phyloP scores from a whole-genome alignment of 1,140 invertebrate genomes.

The Apis laboriosa region DNA sequence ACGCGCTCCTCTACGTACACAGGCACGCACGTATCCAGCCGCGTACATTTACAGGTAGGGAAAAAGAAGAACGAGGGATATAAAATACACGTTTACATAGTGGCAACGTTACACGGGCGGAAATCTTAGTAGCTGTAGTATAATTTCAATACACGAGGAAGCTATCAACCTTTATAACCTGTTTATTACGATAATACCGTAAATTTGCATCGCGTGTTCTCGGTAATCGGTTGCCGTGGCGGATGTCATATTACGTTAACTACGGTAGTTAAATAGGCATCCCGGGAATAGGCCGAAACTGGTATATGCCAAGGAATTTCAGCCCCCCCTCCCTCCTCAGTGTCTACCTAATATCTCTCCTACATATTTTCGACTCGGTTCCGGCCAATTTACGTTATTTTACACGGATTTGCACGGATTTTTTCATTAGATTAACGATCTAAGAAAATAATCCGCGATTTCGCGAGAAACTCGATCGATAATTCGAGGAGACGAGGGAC shows the following conservation, averaged over 20 bases:
- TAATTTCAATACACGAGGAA: conserved; percentile 70
- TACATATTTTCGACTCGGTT: no score
- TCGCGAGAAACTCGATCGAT: no score
- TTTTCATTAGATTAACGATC: no score
- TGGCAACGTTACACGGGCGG: conserved; percentile 4
- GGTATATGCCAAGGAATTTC: conserved; percentile 54
- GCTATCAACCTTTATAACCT: conserved; percentile 74
- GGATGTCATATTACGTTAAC: conserved; percentile 69
- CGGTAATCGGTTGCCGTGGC: conserved; percentile 63
- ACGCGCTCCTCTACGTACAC: conserved; percentile 56
- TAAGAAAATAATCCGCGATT: no score
- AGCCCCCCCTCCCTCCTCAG: background rate
- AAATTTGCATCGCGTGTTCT: conserved; percentile 72
- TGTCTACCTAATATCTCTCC: no score
- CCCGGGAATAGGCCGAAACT: conserved; percentile 59
- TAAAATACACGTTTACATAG: conserved; percentile 37
- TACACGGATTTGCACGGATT: no score
- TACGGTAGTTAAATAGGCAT: conserved; percentile 65
- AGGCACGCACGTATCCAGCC: background rate
- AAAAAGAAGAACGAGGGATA: background rate
- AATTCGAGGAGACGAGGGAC: no score
- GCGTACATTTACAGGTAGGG: background rate
- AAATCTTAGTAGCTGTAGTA: conserved; percentile 50
- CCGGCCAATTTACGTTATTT: no score
- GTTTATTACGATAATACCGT: conserved; percentile 75